A percentile compares a stretch with the other conserved stretches of the same genome.
Conservation (phyloP, 2,888 invertebrate genomes). For the Plutella xylostella region DNA sequence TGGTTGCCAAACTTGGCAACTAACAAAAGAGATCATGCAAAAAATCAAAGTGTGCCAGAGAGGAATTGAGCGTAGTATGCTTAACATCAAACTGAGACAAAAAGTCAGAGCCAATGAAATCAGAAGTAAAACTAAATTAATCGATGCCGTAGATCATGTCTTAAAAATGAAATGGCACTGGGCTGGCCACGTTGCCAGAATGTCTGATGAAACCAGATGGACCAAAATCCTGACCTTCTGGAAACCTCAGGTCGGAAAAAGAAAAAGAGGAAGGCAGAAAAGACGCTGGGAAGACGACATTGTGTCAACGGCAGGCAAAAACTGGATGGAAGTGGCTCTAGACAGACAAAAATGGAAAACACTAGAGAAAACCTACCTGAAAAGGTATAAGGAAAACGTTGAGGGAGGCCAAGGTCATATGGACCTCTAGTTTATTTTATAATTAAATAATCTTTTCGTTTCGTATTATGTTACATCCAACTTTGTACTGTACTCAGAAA, state of each 20-base stretch:
- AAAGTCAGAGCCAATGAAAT: not conserved
- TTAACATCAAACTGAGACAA: not conserved
- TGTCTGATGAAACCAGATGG: not conserved
- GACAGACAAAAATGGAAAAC: not conserved
- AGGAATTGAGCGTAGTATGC: not conserved
- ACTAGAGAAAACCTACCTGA: not conserved
- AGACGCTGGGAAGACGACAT: not conserved
- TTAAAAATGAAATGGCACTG: not conserved
- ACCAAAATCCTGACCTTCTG: not conserved
- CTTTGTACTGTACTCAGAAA: too few species aligned
- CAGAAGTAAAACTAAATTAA: not conserved
- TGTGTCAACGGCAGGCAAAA: not conserved
- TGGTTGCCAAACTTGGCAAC: conserved; percentile 2
- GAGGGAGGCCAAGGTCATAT: too few species aligned
- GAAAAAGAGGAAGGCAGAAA: not conserved
- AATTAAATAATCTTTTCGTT: too few species aligned
- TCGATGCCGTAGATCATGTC: not conserved
- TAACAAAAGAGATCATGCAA: not conserved
- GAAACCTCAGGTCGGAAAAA: not conserved
- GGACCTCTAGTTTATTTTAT: too few species aligned
- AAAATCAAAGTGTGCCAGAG: not conserved
- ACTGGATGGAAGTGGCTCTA: not conserved
- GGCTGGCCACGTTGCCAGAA: not conserved
- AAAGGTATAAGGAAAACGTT: too few species aligned
- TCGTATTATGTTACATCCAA: too few species aligned